These are phyloP conservation scores for Lepus americanus DNA, from an alignment of 2,113 vertebrate species.

Conservation along the genomic window DNA sequence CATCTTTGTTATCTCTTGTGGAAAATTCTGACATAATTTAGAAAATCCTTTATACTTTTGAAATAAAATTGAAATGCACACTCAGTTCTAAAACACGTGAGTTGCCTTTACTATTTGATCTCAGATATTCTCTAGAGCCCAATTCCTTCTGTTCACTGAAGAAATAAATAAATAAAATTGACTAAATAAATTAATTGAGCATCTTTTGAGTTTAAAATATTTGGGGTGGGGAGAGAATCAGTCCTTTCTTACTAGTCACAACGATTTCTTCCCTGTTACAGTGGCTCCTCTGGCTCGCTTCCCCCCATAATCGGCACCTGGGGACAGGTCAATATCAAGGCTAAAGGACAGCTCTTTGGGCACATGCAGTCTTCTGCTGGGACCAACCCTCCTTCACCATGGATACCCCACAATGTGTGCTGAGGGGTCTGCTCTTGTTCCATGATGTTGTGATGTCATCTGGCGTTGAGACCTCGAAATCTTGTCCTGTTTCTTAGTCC, in stretches of 20 bases:
- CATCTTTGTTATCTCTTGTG: background rate
- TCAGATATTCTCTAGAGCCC: background rate
- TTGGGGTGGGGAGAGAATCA: background rate
- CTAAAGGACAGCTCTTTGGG: background rate
- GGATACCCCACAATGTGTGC: background rate
- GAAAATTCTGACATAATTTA: background rate
- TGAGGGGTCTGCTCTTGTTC: background rate
- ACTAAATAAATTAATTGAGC: background rate
- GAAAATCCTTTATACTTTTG: background rate
- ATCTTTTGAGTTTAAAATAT: constrained; percentile 30
- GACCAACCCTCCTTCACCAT: background rate
- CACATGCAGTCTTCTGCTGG: background rate
- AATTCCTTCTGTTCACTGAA: background rate
- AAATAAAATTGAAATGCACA: background rate
- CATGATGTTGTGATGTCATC: background rate
- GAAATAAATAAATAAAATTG: background rate
- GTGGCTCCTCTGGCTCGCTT: background rate
- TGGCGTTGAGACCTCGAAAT: background rate
- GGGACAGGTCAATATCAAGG: background rate
- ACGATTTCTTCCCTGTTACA: background rate
- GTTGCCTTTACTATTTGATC: background rate
- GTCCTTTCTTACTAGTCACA: background rate
- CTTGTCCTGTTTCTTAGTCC: background rate
- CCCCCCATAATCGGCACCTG: background rate
- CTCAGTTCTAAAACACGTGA: no score